Evolutionary conservation across 2,797 vertebrate species (phyloP).

Genomic region (Melanotaenia trifasciata): DNA sequence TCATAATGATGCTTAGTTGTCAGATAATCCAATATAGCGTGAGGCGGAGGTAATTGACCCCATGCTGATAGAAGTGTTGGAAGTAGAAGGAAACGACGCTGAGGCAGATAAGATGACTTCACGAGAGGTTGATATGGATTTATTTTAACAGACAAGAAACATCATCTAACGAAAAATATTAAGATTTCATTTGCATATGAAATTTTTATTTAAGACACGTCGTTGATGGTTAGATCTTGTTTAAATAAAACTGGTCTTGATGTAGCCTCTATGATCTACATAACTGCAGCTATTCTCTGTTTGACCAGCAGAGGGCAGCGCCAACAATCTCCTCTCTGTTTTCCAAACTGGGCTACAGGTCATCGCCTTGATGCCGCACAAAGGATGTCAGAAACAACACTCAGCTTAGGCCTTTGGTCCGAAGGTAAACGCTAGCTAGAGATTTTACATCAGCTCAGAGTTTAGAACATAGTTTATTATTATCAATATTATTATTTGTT

Average conservation of each 20-base stretch:
- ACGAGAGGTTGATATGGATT: constrained; percentile 27
- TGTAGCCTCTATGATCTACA: not conserved
- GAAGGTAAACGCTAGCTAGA: constrained; percentile 25
- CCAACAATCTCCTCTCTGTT: constrained; percentile 47
- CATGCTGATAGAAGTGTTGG: constrained; percentile 58
- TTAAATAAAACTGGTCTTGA: not conserved
- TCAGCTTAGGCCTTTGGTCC: constrained; percentile 31
- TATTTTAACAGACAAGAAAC: not conserved
- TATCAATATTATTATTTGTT: too few species aligned
- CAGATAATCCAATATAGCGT: constrained; percentile 66
- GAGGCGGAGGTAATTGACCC: constrained; percentile 63
- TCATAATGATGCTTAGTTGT: constrained; percentile 61
- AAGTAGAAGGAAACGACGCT: constrained; percentile 8
- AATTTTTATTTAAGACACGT: not conserved
- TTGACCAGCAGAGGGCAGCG: constrained; percentile 78
- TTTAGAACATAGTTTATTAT: too few species aligned
- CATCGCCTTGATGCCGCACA: constrained; percentile 57
- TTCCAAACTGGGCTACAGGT: constrained; percentile 69
- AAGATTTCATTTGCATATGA: not conserved
- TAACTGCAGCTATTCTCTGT: constrained; percentile 21
- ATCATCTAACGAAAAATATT: not conserved
- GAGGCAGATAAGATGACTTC: constrained; percentile 40
- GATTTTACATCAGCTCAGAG: not conserved
- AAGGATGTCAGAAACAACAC: constrained; percentile 53
- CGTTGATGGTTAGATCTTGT: not conserved